Percentiles rank a stretch among this genome's conserved stretches.
Evolutionary conservation across 2,888 invertebrate genomes (phyloP).

Genomic region (Crioceris asparagi): DNA sequence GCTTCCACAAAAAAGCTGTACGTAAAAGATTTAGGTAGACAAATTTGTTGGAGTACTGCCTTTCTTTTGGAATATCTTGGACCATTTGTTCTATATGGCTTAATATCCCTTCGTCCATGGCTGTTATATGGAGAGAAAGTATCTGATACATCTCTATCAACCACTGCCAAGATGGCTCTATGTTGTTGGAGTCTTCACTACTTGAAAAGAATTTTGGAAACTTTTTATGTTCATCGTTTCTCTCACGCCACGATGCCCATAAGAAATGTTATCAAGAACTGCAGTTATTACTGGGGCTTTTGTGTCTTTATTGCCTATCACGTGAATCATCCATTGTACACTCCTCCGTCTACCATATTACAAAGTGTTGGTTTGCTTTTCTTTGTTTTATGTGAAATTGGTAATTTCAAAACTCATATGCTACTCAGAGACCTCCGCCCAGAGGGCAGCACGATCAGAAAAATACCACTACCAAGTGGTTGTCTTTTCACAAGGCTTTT

Average conservation of each 20-base stretch:
- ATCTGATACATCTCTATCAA: constrained; percentile 14
- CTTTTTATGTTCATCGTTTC: constrained; percentile 93
- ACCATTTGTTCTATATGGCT: constrained; percentile 81
- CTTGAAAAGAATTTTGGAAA: constrained; percentile 85
- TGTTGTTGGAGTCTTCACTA: constrained; percentile 75
- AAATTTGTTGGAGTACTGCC: constrained; percentile 96
- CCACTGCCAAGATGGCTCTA: constrained; percentile 20
- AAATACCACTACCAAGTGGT: constrained; percentile 73
- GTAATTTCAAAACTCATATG: constrained; percentile 89
- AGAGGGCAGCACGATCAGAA: constrained; percentile 79
- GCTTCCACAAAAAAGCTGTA: constrained; percentile 69
- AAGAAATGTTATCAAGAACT: constrained; percentile 93
- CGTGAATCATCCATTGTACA: constrained; percentile 91
- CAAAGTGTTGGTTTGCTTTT: constrained; percentile 54
- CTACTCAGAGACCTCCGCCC: constrained; percentile 87
- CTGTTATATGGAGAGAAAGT: constrained; percentile 63
- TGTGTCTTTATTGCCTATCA: constrained; percentile 93
- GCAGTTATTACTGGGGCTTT: constrained; percentile 96
- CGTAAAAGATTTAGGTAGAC: constrained; percentile 93
- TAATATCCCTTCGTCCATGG: constrained; percentile 80
- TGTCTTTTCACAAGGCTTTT: constrained; percentile 86
- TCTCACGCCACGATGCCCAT: constrained; percentile 98
- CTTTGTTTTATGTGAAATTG: constrained; percentile 76
- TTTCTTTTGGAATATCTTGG: constrained; percentile 97
- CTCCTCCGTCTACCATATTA: constrained; percentile 59